phyloP scores from a whole-genome alignment of 2,888 invertebrate genomes.

The Cephus runcator region DNA sequence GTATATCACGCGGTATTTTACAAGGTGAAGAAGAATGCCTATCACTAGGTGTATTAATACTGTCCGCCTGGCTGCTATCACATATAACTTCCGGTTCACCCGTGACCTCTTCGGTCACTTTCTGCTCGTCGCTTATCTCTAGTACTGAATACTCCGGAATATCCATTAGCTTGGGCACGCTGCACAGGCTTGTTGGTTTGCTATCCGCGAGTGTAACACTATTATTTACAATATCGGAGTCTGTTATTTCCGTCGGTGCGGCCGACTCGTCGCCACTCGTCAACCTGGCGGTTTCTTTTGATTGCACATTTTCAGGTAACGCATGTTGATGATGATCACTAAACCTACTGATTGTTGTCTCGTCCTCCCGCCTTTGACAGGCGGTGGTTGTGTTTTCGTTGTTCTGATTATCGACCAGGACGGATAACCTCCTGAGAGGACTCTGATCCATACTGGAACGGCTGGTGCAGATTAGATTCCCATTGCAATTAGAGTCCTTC shows the following conservation, averaged over 20 bases:
- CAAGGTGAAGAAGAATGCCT: conserved; percentile 45
- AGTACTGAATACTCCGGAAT: conserved; percentile 46
- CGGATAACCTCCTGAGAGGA: neutral
- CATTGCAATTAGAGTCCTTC: neutral
- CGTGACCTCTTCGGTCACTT: conserved; percentile 23
- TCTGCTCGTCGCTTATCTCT: conserved; percentile 29
- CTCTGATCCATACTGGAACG: conserved; percentile 1
- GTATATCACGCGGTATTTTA: conserved; percentile 44
- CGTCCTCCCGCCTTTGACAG: conserved; percentile 4
- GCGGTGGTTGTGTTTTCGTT: conserved; percentile 7
- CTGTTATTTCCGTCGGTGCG: conserved; percentile 20
- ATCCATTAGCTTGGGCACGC: conserved; percentile 43
- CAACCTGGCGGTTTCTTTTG: conserved; percentile 32
- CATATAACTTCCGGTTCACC: conserved; percentile 21
- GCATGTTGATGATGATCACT: conserved; percentile 34
- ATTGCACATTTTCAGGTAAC: conserved; percentile 45
- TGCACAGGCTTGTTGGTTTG: conserved; percentile 25
- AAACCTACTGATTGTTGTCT: conserved; percentile 26
- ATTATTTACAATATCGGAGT: conserved; percentile 30
- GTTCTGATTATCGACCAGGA: conserved; percentile 12
- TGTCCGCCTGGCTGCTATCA: conserved; percentile 54
- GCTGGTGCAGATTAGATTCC: conserved; percentile 1
- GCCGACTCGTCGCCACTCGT: conserved; percentile 26
- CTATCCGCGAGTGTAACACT: neutral
- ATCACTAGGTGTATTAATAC: conserved; percentile 57